Evolutionary conservation across 2,888 invertebrate species (phyloP), one percentile per base, ranked within the genome.

Genomic region (Atethmia centrago): DNA sequence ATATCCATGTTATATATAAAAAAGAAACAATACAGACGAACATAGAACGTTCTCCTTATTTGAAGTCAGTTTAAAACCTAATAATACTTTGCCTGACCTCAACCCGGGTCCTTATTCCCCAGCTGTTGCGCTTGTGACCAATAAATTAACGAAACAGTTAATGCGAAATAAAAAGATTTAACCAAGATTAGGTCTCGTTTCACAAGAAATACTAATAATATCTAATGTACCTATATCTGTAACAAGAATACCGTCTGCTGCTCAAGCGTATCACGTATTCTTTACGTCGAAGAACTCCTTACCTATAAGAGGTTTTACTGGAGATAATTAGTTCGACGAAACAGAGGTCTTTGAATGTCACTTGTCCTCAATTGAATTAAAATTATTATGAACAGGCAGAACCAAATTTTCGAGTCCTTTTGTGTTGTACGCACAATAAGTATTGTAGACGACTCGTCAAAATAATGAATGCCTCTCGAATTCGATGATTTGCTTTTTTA

Each of bases 371-470:
- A 76, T 69, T 73, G 61, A 71, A 82, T 82, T 66, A 56, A 77
- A 73, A 76, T 63, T 66, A 72, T 74, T 81, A 72, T 79, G 62
- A 84, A 69, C 55, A 65, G 64, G 71, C 79, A 58, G 71, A 73
- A 74, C 58, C 85, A 74, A 85, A 78, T 83, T 74, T 82, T 72
- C 63, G 71, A 47, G 71, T 40, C 59, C 83, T 51, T 71, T 76
- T 85, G 70, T 84, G 25, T 49, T 47, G 21, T 62, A 14, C n/a
- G 59, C 71, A 86, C 81, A 87, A 87, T 87, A 79, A 79, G 78
- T 79, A 80, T 84, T 86, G 84, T 83, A 65, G 59, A 56, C 58
- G 67, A 68, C 62, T 71, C 65, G 53, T 70, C 62, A 40, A 73
- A 80, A 82, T 80, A 78, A 69, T 85, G 72, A 87, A 86, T 85